These are phyloP conservation scores for Pyrrhosoma nymphula DNA, from an alignment of 2,888 invertebrate genomes.

Conservation along the genomic window DNA sequence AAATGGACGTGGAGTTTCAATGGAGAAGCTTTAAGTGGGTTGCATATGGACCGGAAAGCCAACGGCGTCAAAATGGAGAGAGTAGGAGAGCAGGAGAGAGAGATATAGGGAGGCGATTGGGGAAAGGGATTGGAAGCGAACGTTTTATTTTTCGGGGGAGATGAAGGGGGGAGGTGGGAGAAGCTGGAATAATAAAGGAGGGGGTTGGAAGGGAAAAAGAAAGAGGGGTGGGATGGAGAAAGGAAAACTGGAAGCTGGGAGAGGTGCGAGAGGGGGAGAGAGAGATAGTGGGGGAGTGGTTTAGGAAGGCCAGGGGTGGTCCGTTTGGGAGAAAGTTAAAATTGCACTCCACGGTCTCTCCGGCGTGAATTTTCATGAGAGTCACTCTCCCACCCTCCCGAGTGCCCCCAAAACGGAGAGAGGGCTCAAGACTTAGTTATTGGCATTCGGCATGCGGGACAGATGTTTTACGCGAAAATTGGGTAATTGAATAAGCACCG, in stretches of 20 bases:
- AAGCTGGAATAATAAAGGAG: too few relatives aligned
- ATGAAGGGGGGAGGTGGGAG: not conserved
- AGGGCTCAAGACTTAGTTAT: not conserved
- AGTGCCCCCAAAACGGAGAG: not conserved
- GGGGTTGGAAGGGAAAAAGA: not conserved
- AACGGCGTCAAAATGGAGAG: constrained; percentile 2
- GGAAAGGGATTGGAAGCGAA: constrained; percentile 28
- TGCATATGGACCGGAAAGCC: constrained; percentile 38
- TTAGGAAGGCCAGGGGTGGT: constrained; percentile 48
- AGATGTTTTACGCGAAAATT: not conserved
- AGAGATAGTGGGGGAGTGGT: constrained; percentile 68
- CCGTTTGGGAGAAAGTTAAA: constrained; percentile 71
- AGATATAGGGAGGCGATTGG: not conserved
- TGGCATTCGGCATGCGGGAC: not conserved
- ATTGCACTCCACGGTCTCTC: constrained; percentile 69
- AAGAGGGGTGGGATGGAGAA: not conserved
- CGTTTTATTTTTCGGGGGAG: constrained; percentile 23
- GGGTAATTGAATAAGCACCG: not conserved
- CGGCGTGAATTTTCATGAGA: constrained; percentile 20
- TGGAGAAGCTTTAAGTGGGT: constrained; percentile 8
- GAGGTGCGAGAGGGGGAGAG: constrained; percentile 65
- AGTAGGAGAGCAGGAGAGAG: not conserved
- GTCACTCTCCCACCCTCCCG: not conserved
- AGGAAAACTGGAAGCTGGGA: constrained; percentile 63
- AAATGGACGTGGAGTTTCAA: not conserved